phyloP scores from a whole-genome alignment of 2,888 invertebrate genomes.

The Agrochola lota region DNA sequence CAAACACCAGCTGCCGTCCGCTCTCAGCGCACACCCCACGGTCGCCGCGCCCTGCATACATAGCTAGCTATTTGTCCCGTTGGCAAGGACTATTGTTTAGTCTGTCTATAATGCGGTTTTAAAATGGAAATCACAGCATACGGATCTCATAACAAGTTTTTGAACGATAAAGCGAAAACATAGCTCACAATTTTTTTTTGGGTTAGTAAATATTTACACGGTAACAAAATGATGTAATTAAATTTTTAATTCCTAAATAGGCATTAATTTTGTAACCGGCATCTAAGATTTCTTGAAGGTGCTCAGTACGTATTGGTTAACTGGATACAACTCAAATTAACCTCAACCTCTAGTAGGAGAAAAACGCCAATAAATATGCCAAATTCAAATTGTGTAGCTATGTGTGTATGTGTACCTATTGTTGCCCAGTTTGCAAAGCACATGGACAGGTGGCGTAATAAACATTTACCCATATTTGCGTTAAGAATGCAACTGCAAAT shows the following conservation, averaged over 20 bases:
- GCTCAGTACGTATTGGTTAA: background rate
- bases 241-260: background rate
- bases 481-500: conserved; percentile 31
- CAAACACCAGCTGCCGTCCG: conserved; percentile 39
- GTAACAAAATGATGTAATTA: background rate
- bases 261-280: background rate
- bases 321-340: background rate
- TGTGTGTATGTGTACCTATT: background rate
- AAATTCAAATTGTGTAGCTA: background rate
- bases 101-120: conserved; percentile 1
- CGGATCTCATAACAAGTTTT: background rate
- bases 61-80: conserved; percentile 26
- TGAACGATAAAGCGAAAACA: background rate
- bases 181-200: background rate
- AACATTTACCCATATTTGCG: background rate
- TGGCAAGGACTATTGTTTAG: conserved; percentile 27
- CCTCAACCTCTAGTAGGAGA: background rate
- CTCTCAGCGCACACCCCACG: conserved; percentile 1
- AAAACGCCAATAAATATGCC: background rate
- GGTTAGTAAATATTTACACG: background rate
- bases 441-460: background rate
- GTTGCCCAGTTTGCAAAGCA: background rate
- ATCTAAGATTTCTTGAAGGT: too few relatives aligned
- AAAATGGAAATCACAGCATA: conserved; percentile 32
- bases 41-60: conserved; percentile 26